Percentiles rank a stretch among this genome's conserved stretches.
phyloP scores from a whole-genome alignment of 2,797 vertebrate species.

The Sebastes itinus region DNA sequence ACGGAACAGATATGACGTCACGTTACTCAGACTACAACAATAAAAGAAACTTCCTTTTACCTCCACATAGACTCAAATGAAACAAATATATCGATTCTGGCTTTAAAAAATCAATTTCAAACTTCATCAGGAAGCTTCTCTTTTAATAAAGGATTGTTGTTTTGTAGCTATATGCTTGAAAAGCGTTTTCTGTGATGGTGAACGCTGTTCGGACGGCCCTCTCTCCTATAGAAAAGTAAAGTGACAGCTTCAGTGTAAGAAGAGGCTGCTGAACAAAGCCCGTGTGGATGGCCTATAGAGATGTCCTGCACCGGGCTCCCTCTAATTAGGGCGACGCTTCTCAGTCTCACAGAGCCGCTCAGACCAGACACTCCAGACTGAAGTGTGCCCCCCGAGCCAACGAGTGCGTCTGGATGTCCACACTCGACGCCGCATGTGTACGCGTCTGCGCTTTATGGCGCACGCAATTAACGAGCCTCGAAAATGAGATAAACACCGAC shows the following conservation, averaged over 20 bases:
- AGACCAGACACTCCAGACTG: conserved; percentile 78
- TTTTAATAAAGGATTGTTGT: neutral
- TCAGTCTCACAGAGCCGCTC: conserved; percentile 67
- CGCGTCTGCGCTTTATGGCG: conserved; percentile 25
- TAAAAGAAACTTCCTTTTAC: too few species aligned
- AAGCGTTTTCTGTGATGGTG: conserved; percentile 41
- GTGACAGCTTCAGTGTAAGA: conserved; percentile 72
- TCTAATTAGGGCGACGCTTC: conserved; percentile 78
- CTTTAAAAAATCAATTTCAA: too few species aligned
- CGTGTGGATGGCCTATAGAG: conserved; percentile 71
- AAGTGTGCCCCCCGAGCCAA: conserved; percentile 73
- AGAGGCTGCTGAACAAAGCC: conserved; percentile 76
- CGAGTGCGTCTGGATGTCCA: conserved; percentile 65
- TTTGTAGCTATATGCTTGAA: conserved; percentile 20
- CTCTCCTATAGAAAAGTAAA: conserved; percentile 76
- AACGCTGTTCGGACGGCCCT: conserved; percentile 52
- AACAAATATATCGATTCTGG: too few species aligned
- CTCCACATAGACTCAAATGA: too few species aligned
- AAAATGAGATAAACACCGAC: conserved; percentile 77
- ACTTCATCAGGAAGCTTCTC: neutral
- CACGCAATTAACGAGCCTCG: conserved; percentile 71
- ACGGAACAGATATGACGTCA: too few species aligned
- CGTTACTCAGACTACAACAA: too few species aligned
- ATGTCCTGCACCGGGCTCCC: conserved; percentile 74
- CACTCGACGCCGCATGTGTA: conserved; percentile 42